Evolutionary conservation across 1,140 invertebrate species (phyloP), one percentile per base, ranked within the genome.

Genomic region (Apis florea): DNA sequence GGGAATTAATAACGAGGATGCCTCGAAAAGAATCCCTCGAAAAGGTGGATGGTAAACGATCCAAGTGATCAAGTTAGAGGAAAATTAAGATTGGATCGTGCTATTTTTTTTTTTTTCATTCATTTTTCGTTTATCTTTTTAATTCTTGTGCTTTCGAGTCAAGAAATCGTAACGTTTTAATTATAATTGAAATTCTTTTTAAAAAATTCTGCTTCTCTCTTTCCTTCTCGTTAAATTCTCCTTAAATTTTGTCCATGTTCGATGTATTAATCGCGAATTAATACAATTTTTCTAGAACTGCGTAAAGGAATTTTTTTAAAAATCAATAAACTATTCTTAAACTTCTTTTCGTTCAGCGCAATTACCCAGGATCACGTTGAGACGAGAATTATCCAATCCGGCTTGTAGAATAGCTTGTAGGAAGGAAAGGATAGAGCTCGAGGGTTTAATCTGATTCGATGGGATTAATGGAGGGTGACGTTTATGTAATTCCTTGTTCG

Each of bases 401-500:
- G 31, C 31, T 31, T 31, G 31, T 4, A 31, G 31, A 5, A 40
- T 40, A 40, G 31, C 40, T 61, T 61, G 58, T 73, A 73, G n/a
- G n/a, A 73, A 15, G 58, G 15, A 9, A n/a, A 21, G 15, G 71
- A 66, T 53, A 64, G 78, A 61, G 58, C 40, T 79, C n/a, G 70
- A 63, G 69, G 72, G 83, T 85, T 84, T 64, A 75, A 84, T 84
- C 82, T 81, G 74, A 85, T 84, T 74, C 71, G 72, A 76, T 68
- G 77, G 75, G 61, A 85, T 85, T 81, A 85, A 85, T 84, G 71
- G 5, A 54, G 67, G 31, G 31, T 40, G 31, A 85, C 84, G 83
- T 84, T 84, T 72, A 67, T 84, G 82, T 81, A 81, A 83, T 81
- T 76, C 77, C 83, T 78, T 72, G 84, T 84, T 80, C 83, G 74